Evolutionary conservation across 2,797 vertebrate species (phyloP), one percentile per base, ranked within the genome.

Genomic region (Apogon hyalosoma): DNA sequence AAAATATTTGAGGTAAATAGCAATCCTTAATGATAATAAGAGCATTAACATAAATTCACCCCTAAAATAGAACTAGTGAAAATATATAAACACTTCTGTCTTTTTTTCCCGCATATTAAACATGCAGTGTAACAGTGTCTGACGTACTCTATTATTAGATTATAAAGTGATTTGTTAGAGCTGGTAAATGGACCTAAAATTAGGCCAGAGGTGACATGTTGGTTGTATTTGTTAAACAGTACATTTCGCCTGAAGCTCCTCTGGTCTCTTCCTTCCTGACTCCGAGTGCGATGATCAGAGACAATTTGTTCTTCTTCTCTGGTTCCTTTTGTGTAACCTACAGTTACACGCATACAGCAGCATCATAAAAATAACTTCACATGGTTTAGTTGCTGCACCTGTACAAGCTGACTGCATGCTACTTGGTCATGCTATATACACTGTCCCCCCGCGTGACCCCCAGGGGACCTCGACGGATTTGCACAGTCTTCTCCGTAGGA

Each of bases 81-180:
- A 4, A 24, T 24, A 24, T 4, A 24, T 24, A 24, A 2, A 4
- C 4, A 2, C 4, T 24, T 24, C 21, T 24, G 2, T 24, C 21
- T 24, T 24, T 24, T 24, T 24, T 24, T 24, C 21, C 21, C 4
- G 21, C 21, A 24, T 4, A 24, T 24, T 24, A 24, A 24, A 24
- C 21, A 24, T 24, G 2, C 21, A 24, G 21, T 24, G 21, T 24
- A 24, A 24, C 21, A 47, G 28, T 48, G 36, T 59, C 42, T 65
- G 41, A 1, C 38, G 13, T 18, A 39, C 31, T 64, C 11, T 3
- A n/a, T 15, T 24, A 46, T 55, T 40, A 43, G n/a, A 14, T 28
- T 21, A 10, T 45, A 4, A 19, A 50, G 21, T 47, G 43, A 63
- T 49, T 60, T 53, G 46, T 74, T 50, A 48, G 49, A 58, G 42